Conservation (phyloP, 2,888 invertebrate genomes). For the Omphaloscelis lunosa region DNA sequence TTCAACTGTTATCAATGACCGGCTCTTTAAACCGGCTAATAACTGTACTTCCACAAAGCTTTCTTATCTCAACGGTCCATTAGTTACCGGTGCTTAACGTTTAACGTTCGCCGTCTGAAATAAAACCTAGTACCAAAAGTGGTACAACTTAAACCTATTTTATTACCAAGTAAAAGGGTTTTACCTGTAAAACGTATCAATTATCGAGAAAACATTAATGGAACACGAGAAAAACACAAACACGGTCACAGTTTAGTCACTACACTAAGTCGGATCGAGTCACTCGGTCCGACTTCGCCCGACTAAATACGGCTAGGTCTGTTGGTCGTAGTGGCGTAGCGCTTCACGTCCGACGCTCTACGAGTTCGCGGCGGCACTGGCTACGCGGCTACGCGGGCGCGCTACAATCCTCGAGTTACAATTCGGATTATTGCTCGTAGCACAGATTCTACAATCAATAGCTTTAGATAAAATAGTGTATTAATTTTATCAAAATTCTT, state of each 20-base stretch:
- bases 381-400: conserved; percentile 85
- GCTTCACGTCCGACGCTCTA: conserved; percentile 80
- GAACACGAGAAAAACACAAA: conserved; percentile 72
- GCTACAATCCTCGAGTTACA: conserved; percentile 83
- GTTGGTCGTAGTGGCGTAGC: conserved; percentile 57
- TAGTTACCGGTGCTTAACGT: conserved; percentile 81
- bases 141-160: conserved; percentile 73
- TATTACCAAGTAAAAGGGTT: conserved; percentile 70
- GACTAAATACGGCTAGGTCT: conserved; percentile 59
- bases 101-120: conserved; percentile 78
- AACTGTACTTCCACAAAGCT: conserved; percentile 72
- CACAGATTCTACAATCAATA: conserved; percentile 88
- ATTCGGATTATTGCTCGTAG: conserved; percentile 85
- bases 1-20: conserved; percentile 58
- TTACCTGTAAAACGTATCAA: conserved; percentile 75
- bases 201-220: conserved; percentile 59
- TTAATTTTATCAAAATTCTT: conserved; percentile 38
- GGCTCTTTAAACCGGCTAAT: conserved; percentile 69
- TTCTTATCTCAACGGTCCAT: conserved; percentile 86
- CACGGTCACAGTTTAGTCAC: conserved; percentile 76
- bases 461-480: conserved; percentile 73
- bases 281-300: conserved; percentile 56
- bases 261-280: conserved; percentile 63
- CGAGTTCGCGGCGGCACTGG: conserved; percentile 85
- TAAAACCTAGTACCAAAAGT: conserved; percentile 75